Evolutionary conservation across 2,888 invertebrate species (phyloP), one percentile per base, ranked within the genome.

Genomic region (Cecidostiba fungosa): DNA sequence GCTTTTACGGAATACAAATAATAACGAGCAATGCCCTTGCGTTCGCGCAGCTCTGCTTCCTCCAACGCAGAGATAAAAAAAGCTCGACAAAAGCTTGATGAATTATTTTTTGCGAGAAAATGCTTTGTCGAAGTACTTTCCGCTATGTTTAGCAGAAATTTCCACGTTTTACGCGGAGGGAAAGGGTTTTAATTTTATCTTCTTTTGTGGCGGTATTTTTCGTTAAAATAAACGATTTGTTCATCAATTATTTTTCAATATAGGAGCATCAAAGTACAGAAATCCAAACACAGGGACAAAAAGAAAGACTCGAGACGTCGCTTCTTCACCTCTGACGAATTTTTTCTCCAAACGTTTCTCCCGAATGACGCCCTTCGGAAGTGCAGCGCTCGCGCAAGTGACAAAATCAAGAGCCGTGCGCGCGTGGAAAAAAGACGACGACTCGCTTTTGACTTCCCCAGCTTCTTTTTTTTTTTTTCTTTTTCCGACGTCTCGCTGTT

Each of bases 1-100:
- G 70, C 85, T 82, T 87, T 89, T 87, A 85, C 87, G 89, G 66
- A 87, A 88, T 88, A 87, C 88, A 88, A 89, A 89, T 88, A 90
- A 88, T 85, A 87, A 74, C 29, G 70, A n/a, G 86, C 76, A 82
- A 87, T n/a, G 86, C 77, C 78, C 80, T 84, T 79, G 81, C 66
- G 74, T 43, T 50, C 3, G 76, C 69, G 47, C 62, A 70, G 76
- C 59, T n/a, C 19, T 50, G 84, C 81, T 84, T 59, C 39, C 14
- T 29, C 36, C 23, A 59, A 26, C 26, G 59, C 4, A 0, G 29
- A 62, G 36, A 10, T 54, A 59, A 72, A 59, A 19, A 29, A 69
- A 47, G 39, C 26, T 66, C 47, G 39, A 14, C 29, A 3, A 4
- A 78, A 43, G 2, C 23, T n/a, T 12, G 26, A 16, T 23, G 23